Evolutionary conservation across 2,797 vertebrate genomes (phyloP).

Genomic region (Anniella stebbinsi): DNA sequence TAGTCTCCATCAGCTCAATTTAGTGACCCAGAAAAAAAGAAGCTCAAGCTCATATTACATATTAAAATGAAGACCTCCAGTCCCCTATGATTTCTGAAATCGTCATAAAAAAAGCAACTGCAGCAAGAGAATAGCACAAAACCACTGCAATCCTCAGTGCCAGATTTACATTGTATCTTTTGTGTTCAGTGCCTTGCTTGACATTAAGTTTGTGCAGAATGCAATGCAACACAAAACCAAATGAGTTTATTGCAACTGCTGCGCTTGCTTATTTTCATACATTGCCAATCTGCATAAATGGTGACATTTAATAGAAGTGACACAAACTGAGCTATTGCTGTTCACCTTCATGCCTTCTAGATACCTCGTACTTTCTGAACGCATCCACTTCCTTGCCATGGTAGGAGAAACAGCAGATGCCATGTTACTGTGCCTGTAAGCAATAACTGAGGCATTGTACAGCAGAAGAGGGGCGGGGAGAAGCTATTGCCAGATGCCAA

Average conservation of each 20-base stretch:
- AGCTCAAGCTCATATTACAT: slow-evolving; percentile 3
- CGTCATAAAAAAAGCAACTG: background rate
- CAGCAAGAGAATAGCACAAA: slow-evolving; percentile 16
- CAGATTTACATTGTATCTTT: background rate
- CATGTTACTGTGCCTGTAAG: background rate
- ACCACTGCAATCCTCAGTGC: background rate
- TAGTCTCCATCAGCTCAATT: slow-evolving; percentile 3
- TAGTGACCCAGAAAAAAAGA: background rate
- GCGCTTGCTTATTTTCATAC: slow-evolving; percentile 41
- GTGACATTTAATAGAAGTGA: slow-evolving; percentile 56
- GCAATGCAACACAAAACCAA: background rate
- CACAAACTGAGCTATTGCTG: slow-evolving; percentile 36
- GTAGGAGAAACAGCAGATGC: slow-evolving; percentile 5
- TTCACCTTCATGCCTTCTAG: slow-evolving; percentile 55
- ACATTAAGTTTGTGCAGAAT: background rate
- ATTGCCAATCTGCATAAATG: slow-evolving; percentile 41
- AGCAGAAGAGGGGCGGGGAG: background rate
- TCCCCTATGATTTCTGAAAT: background rate
- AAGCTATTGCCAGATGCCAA: slow-evolving; percentile 35
- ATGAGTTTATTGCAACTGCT: background rate
- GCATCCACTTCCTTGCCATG: background rate
- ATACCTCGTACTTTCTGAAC: slow-evolving; percentile 33
- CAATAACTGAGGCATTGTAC: slow-evolving; percentile 9
- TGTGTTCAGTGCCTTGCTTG: background rate
- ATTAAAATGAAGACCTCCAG: background rate